phyloP scores from a whole-genome alignment of 2,888 invertebrate genomes.

The Caenorhabditis parvicauda region DNA sequence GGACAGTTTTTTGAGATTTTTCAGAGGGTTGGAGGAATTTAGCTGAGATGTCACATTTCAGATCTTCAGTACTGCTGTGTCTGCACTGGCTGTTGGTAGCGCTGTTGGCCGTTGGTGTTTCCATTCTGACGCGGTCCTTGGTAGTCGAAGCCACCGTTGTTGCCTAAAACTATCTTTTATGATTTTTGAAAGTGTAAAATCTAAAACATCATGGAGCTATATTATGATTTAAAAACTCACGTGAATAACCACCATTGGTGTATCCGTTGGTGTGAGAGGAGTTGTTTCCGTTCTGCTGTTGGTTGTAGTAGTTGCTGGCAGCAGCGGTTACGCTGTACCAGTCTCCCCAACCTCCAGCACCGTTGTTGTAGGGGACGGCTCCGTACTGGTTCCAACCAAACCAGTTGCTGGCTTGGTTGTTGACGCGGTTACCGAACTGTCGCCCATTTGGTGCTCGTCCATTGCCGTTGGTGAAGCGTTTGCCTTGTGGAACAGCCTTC shows the following conservation, averaged over 20 bases:
- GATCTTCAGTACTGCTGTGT: slow-evolving; percentile 37
- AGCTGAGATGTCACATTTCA: slow-evolving; percentile 9
- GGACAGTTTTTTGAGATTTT: slow-evolving; percentile 1
- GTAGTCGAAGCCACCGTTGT: slow-evolving; percentile 25
- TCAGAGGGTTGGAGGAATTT: neutral
- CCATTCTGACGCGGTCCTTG: slow-evolving; percentile 30
- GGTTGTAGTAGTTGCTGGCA: slow-evolving; percentile 28
- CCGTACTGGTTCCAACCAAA: slow-evolving; percentile 48
- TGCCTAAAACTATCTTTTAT: too few species aligned
- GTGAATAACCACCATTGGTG: slow-evolving; percentile 8
- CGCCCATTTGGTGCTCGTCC: slow-evolving; percentile 26
- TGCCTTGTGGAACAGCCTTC: slow-evolving; percentile 62
- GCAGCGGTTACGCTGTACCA: slow-evolving; percentile 51
- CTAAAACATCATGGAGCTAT: neutral
- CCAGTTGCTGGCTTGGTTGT: slow-evolving; percentile 33
- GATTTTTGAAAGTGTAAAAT: too few species aligned
- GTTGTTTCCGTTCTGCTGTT: slow-evolving; percentile 25
- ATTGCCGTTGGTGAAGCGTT: slow-evolving; percentile 40
- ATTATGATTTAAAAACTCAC: neutral
- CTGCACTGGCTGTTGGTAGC: slow-evolving; percentile 34
- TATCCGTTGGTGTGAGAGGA: slow-evolving; percentile 22
- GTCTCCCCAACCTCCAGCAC: slow-evolving; percentile 39
- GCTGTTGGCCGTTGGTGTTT: slow-evolving; percentile 25
- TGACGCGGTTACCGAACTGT: slow-evolving; percentile 37
- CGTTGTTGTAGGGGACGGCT: slow-evolving; percentile 46